phyloP scores from a whole-genome alignment of 2,113 vertebrate species.

The Tachysurus vachellii region DNA sequence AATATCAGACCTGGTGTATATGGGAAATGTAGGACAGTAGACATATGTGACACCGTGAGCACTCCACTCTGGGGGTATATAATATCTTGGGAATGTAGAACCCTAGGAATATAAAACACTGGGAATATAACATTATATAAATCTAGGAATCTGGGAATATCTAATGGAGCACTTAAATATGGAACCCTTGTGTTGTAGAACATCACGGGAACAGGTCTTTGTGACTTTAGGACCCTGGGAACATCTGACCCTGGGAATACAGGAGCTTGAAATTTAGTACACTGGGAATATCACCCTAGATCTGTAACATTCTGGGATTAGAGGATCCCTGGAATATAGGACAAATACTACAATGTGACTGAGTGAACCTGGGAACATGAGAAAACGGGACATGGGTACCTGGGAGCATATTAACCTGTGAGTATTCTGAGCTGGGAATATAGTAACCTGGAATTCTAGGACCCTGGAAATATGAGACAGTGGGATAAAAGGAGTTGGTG shows the following conservation, averaged over 20 bases:
- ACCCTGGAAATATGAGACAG: not conserved
- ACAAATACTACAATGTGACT: not conserved
- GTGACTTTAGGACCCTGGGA: not conserved
- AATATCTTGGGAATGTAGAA: not conserved
- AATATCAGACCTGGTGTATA: not conserved
- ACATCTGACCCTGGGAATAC: not conserved
- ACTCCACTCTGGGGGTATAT: not conserved
- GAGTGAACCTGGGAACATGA: not conserved
- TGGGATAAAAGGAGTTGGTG: not conserved
- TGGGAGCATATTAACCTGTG: too few species aligned
- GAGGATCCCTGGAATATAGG: not conserved
- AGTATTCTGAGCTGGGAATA: too few species aligned
- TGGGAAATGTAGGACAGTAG: not conserved
- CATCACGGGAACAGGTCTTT: not conserved
- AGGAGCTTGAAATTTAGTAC: too few species aligned
- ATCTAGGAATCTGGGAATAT: not conserved
- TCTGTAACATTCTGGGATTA: not conserved
- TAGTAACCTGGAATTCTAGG: too few species aligned
- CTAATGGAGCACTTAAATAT: too few species aligned
- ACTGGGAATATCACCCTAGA: not conserved
- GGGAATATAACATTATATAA: not conserved
- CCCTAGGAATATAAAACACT: not conserved
- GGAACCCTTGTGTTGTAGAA: not conserved
- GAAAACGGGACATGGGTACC: too few species aligned
- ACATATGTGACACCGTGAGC: not conserved